phyloP scores from a whole-genome alignment of 1,140 invertebrate genomes.

The Diabrotica undecimpunctata region DNA sequence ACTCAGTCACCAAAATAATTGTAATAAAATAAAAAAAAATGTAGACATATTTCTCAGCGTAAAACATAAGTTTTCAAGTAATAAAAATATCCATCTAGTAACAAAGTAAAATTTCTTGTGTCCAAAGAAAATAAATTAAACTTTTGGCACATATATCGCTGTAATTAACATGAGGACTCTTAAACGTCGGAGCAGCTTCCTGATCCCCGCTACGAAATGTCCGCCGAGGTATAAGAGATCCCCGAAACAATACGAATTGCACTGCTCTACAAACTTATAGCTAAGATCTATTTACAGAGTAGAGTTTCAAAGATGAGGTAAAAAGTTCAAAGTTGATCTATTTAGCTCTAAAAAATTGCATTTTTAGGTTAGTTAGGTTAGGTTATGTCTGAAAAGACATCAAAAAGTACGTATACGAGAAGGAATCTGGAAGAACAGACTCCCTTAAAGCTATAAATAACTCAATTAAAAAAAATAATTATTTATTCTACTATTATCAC shows the following conservation, averaged over 20 bases:
- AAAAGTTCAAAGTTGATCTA: constrained; percentile 6
- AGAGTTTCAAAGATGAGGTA: constrained; percentile 9
- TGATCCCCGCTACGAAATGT: too few relatives aligned
- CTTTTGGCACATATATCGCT: background rate
- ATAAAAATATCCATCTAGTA: background rate
- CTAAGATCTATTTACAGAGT: constrained; percentile 28
- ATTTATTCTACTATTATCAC: too few relatives aligned
- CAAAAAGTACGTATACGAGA: too few relatives aligned
- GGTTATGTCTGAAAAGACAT: too few relatives aligned
- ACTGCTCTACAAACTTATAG: constrained; percentile 18
- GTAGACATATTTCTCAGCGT: background rate
- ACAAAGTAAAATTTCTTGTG: constrained; percentile 2
- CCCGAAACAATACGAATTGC: constrained; percentile 27
- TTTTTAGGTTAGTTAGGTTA: too few relatives aligned
- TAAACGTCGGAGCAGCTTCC: background rate
- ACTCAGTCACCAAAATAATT: background rate
- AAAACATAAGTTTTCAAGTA: background rate
- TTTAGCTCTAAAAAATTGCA: background rate
- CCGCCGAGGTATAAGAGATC: background rate
- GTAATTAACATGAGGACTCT: background rate
- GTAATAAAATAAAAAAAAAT: background rate
- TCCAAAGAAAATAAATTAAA: background rate
- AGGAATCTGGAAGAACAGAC: too few relatives aligned
- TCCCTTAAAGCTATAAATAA: too few relatives aligned
- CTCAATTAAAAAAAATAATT: too few relatives aligned